These are phyloP conservation scores for Lagria hirta DNA, from an alignment of 2,888 invertebrate genomes.

Conservation along the genomic window DNA sequence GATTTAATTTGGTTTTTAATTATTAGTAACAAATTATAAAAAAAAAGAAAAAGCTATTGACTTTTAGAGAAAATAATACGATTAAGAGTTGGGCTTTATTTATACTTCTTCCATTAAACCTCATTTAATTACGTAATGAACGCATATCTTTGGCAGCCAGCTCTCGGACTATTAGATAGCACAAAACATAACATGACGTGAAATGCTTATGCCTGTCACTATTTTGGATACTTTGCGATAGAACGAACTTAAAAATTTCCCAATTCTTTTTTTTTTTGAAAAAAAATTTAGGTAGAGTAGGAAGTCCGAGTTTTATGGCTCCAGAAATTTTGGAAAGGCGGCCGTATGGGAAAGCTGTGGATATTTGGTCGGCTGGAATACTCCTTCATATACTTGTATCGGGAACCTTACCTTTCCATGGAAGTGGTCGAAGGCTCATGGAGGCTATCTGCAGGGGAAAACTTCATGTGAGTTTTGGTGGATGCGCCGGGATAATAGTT, in stretches of 20 bases:
- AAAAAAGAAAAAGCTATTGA: no score
- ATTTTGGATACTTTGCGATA: conserved; percentile 25
- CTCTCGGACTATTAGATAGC: no score
- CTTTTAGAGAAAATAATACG: no score
- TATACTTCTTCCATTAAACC: no score
- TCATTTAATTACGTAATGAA: no score
- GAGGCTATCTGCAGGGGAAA: conserved; percentile 87
- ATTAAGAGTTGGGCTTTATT: no score
- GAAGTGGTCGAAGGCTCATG: conserved; percentile 89
- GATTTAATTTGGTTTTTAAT: no score
- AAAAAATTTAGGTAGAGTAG: conserved; percentile 86
- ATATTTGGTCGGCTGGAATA: conserved; percentile 97
- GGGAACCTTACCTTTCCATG: conserved; percentile 93
- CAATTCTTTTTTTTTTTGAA: no score
- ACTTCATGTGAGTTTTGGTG: conserved; percentile 68
- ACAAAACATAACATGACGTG: no score
- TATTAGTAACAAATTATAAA: no score
- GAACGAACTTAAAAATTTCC: conserved; percentile 1
- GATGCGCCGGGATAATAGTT: no score
- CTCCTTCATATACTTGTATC: conserved; percentile 90
- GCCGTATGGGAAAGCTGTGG: conserved; percentile 91
- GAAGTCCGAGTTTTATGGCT: conserved; percentile 97
- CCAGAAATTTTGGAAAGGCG: conserved; percentile 94
- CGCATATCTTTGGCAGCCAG: no score
- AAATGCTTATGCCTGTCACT: conserved; percentile 16